Percentiles rank a stretch among this genome's conserved stretches.
Evolutionary conservation across 2,888 invertebrate genomes (phyloP).

Genomic region (Ptilodon capucinus): DNA sequence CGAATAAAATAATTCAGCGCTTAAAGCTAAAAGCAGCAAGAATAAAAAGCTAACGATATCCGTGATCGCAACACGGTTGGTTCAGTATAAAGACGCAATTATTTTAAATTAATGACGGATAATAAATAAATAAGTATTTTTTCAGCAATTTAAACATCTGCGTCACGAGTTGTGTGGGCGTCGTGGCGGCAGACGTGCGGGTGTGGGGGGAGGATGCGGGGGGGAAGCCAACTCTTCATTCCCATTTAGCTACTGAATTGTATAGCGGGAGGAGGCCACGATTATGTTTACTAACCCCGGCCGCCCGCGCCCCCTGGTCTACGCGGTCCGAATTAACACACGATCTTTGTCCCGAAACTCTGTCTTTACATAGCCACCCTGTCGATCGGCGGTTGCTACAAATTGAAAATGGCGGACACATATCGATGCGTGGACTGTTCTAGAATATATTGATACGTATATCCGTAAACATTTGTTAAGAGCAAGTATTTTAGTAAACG

Average conservation of each 20-base stretch:
- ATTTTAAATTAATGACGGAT: conserved; percentile 15
- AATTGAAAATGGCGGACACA: conserved; percentile 33
- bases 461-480: background rate
- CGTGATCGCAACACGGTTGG: background rate
- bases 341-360: conserved; percentile 70
- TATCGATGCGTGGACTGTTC: conserved; percentile 25
- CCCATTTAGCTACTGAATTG: conserved; percentile 79
- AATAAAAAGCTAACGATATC: too few relatives aligned
- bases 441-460: conserved; percentile 3
- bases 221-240: conserved; percentile 68
- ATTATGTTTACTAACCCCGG: conserved; percentile 78
- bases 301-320: conserved; percentile 62
- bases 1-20: too few relatives aligned
- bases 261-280: conserved; percentile 75
- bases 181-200: conserved; percentile 52
- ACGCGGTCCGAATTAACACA: conserved; percentile 76
- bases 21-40: too few relatives aligned
- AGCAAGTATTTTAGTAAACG: too few relatives aligned
- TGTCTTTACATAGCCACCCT: conserved; percentile 45
- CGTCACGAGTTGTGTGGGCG: conserved; percentile 69
- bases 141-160: conserved; percentile 49
- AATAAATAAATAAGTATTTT: conserved; percentile 24
- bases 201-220: conserved; percentile 53
- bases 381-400: conserved; percentile 46
- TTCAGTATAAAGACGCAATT: background rate